Evolutionary conservation across 1,140 invertebrate species (phyloP).

Genomic region (Zaprionus davidi): DNA sequence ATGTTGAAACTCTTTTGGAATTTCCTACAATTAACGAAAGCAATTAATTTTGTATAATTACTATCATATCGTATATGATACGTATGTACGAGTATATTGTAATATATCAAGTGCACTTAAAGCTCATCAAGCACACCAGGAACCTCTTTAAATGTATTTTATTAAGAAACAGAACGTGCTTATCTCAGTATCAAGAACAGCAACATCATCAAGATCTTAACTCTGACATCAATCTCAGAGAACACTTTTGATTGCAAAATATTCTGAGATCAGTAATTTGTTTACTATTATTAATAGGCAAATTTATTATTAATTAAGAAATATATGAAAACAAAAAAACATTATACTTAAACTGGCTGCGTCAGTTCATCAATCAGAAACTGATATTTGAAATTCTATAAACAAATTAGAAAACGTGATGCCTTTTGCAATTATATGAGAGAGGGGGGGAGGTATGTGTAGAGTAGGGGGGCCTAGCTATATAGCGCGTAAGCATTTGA

Average conservation of each 20-base stretch:
- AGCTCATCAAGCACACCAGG: not conserved
- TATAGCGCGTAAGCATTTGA: constrained; percentile 72
- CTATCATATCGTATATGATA: not conserved
- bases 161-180: constrained; percentile 35
- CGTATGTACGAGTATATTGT: no score
- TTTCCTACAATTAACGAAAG: not conserved
- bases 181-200: constrained; percentile 18
- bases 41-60: not conserved
- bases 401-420: constrained; percentile 67
- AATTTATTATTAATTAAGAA: constrained; percentile 61
- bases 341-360: constrained; percentile 6
- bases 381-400: no score
- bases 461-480: not conserved
- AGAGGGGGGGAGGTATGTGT: not conserved
- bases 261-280: constrained; percentile 25
- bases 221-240: constrained; percentile 36
- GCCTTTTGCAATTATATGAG: constrained; percentile 37
- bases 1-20: not conserved
- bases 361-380: constrained; percentile 71
- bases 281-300: constrained; percentile 68
- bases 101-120: not conserved
- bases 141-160: constrained; percentile 7
- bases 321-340: constrained; percentile 16
- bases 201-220: constrained; percentile 34
- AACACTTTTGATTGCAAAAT: constrained; percentile 14